Evolutionary conservation across 2,113 vertebrate species (phyloP).

Genomic region (Caracal caracal): DNA sequence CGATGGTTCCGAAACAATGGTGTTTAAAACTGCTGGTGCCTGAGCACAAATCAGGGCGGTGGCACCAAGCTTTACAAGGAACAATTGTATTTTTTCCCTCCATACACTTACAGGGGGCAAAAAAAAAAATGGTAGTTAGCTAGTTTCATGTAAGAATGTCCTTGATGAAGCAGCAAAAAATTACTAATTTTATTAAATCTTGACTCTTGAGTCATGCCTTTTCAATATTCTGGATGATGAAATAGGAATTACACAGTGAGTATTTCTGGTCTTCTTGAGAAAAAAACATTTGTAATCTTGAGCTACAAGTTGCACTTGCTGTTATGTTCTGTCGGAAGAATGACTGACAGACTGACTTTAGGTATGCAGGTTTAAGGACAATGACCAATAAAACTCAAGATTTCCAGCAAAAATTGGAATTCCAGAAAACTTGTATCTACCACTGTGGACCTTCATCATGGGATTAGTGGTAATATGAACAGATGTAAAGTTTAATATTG

Average conservation of each 20-base stretch:
- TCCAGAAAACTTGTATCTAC: neutral
- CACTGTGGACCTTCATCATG: neutral
- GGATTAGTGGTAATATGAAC: neutral
- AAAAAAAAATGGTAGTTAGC: neutral
- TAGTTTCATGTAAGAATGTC: neutral
- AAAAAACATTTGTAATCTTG: neutral
- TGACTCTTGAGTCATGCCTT: neutral
- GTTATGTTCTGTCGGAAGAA: neutral
- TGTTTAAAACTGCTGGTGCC: neutral
- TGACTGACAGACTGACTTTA: neutral
- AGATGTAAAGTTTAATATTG: neutral
- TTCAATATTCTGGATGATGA: neutral
- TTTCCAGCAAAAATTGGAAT: neutral
- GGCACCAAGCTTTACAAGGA: rapidly evolving
- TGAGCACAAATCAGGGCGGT: neutral
- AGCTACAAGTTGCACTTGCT: too few species aligned
- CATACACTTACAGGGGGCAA: rapidly evolving
- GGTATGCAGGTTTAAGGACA: neutral
- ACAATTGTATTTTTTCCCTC: too few species aligned
- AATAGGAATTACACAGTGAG: neutral
- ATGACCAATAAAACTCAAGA: neutral
- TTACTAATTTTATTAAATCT: neutral
- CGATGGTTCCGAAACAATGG: neutral
- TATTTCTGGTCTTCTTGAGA: neutral
- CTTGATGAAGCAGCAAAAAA: neutral